A percentile compares a stretch with the other conserved stretches of the same genome.
phyloP scores from a whole-genome alignment of 2,888 invertebrate genomes.

The Apamea monoglypha region DNA sequence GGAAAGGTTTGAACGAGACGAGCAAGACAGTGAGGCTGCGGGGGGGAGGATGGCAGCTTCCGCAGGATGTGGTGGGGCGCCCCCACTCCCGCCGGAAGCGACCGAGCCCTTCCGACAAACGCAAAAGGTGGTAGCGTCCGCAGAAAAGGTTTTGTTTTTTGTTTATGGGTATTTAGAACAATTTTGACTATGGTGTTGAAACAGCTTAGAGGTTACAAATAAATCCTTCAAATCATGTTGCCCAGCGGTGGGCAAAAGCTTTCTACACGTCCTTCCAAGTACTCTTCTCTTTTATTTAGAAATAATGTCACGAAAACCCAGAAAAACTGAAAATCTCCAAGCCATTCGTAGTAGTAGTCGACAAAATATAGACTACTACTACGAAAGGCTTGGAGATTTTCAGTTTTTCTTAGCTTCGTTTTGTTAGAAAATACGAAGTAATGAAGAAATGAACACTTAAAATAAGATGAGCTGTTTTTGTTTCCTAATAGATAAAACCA shows the following conservation, averaged over 20 bases:
- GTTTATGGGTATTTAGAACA: neutral
- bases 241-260: neutral
- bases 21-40: slow-evolving; percentile 74
- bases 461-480: neutral
- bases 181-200: neutral
- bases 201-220: neutral
- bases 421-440: no score
- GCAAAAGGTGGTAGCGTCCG: slow-evolving; percentile 69
- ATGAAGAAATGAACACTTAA: neutral
- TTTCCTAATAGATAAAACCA: neutral
- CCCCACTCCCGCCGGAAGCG: slow-evolving; percentile 78
- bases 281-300: neutral
- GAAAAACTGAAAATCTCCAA: no score
- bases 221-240: neutral
- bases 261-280: no score
- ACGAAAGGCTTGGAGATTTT: no score
- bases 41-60: slow-evolving; percentile 77
- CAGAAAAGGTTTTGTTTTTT: slow-evolving; percentile 48
- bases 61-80: slow-evolving; percentile 84
- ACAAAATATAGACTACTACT: no score
- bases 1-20: slow-evolving; percentile 66
- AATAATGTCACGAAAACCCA: neutral
- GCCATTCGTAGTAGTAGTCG: neutral
- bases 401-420: no score
- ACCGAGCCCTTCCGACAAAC: slow-evolving; percentile 80